Evolutionary conservation across 2,888 invertebrate species (phyloP).

Genomic region (Tetanocera ferruginea): DNA sequence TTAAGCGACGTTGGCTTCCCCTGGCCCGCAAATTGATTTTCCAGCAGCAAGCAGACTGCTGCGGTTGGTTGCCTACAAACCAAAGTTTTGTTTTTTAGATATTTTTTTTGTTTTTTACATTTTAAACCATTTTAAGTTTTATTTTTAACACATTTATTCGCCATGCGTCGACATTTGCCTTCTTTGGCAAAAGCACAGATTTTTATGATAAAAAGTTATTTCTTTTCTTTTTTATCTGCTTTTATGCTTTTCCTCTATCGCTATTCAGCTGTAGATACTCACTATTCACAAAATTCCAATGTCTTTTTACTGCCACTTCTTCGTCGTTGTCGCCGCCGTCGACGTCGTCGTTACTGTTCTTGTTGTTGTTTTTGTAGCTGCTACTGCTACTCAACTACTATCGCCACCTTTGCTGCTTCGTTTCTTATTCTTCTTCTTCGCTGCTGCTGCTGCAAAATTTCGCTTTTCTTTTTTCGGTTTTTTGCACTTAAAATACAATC

Average conservation of each 20-base stretch:
- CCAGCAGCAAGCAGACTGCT: constrained; percentile 52
- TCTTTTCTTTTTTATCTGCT: constrained; percentile 55
- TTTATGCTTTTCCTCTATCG: constrained; percentile 53
- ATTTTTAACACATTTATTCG: constrained; percentile 28
- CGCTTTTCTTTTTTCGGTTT: constrained; percentile 16
- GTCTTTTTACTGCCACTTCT: constrained; percentile 51
- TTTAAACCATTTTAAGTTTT: constrained; percentile 15
- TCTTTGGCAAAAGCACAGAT: constrained; percentile 50
- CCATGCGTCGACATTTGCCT: background rate
- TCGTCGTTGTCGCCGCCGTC: constrained; percentile 46
- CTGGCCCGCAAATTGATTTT: constrained; percentile 59
- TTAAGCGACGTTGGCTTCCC: constrained; percentile 3
- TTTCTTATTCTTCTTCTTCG: constrained; percentile 44
- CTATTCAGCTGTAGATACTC: constrained; percentile 55
- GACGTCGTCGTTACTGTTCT: constrained; percentile 45
- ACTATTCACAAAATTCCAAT: constrained; percentile 60
- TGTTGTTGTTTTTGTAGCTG: constrained; percentile 42
- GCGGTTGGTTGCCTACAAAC: constrained; percentile 9
- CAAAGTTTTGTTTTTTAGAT: constrained; percentile 12
- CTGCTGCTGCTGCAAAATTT: constrained; percentile 37
- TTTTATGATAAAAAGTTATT: constrained; percentile 51
- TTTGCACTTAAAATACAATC: constrained; percentile 7
- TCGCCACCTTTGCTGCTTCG: constrained; percentile 6
- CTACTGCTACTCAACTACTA: constrained; percentile 48
- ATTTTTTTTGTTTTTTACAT: background rate